Conservation (phyloP, 2,113 vertebrate species). For the Bambusicola thoracicus region DNA sequence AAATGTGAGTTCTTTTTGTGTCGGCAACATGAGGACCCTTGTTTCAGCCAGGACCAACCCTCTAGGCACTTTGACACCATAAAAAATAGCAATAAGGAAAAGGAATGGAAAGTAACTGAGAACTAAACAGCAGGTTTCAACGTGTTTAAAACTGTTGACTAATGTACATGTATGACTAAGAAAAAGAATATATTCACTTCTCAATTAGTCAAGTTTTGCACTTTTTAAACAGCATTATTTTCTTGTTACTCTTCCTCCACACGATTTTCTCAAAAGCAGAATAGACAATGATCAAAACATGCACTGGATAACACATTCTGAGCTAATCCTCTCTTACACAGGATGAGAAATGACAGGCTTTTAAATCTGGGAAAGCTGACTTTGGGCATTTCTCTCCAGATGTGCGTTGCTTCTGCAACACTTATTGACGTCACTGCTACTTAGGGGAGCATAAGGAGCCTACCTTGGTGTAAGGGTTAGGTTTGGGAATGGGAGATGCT, state of each 20-base stretch:
- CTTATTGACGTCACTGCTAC: slow-evolving; percentile 46
- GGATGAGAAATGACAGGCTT: slow-evolving; percentile 27
- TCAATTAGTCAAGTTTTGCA: background rate
- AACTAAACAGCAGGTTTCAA: background rate
- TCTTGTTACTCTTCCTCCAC: background rate
- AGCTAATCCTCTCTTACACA: slow-evolving; percentile 36
- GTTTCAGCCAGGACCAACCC: background rate
- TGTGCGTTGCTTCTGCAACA: slow-evolving; percentile 29
- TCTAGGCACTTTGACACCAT: background rate
- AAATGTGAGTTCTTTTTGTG: background rate
- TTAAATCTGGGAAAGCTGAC: slow-evolving; percentile 47
- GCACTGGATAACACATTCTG: slow-evolving; percentile 31
- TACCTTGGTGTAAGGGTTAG: slow-evolving; percentile 49
- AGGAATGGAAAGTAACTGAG: background rate
- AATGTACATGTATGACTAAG: background rate
- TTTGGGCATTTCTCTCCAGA: slow-evolving; percentile 34
- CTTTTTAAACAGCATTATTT: background rate
- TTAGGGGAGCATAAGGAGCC: slow-evolving; percentile 20
- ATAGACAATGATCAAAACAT: background rate
- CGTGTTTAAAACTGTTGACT: background rate
- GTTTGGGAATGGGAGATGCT: slow-evolving; percentile 46
- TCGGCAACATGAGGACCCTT: background rate
- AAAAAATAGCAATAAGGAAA: background rate
- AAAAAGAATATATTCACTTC: background rate
- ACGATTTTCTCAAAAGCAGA: background rate